Base-by-base conservation (phyloP, 2,888 invertebrate genomes). In the Orchestes rusci region DNA sequence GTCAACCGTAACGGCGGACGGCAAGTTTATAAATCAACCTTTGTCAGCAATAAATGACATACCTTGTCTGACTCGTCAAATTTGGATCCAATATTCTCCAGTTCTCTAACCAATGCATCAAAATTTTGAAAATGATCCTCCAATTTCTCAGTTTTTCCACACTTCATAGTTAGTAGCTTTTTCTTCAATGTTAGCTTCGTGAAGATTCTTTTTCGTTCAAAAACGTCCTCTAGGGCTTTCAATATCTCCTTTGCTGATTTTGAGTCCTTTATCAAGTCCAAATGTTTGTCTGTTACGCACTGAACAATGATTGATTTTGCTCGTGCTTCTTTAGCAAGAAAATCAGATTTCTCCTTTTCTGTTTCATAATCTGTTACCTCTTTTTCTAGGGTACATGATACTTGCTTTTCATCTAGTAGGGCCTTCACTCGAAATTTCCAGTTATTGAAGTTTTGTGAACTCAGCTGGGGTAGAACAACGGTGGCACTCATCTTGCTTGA, bases 111-210 rank as follows among this genome's bases (percentile, higher is more conserved):
- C n/a, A 54, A 13, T 10, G 44, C 49, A 20, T 58, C 56, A 32
- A 57, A 56, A 15, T 53, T 51, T 8, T 46, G 16, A 41, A 56
- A 56, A 43, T 51, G 52, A 33, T 57, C 55, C 41, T 57, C 50
- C 23, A 54, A 39, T 13, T 50, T 49, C 23, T 52, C 51, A 18
- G 31, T n/a, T 31, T 7, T 31, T 8, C 8, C 27, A 23, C 27
- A 23, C 1, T n/a, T n/a, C n/a, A n/a, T n/a, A n/a, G n/a, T n/a
- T n/a, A n/a, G n/a, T n/a, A n/a, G n/a, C n/a, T n/a, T n/a, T n/a
- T n/a, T n/a, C n/a, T n/a, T n/a, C n/a, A n/a, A n/a, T n/a, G n/a
- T n/a, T n/a, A n/a, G n/a, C 39, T 57, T 55, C 1, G 50, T 45
- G 23, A 54, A 45, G 2, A 45, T 41, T 34, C 53, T 56, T 49